A percentile compares a stretch with the other conserved stretches of the same genome.
Conservation (phyloP, 2,797 vertebrate species). For the Hemitrygon akajei region DNA sequence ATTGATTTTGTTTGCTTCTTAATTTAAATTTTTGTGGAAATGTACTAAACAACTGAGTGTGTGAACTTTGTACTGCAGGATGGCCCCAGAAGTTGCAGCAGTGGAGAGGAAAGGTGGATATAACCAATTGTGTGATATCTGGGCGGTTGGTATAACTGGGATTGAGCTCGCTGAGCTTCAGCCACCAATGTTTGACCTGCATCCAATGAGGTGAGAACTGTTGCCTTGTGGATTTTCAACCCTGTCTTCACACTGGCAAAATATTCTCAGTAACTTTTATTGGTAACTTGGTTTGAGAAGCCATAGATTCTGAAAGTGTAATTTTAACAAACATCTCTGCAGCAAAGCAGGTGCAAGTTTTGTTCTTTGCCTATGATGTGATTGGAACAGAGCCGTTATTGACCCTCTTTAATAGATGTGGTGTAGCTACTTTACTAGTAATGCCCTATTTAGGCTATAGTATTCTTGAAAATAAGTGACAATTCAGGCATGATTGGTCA, state of each 20-base stretch:
- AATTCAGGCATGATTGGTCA: neutral
- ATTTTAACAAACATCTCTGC: neutral
- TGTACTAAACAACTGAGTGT: neutral
- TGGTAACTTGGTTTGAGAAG: neutral
- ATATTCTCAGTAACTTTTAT: neutral
- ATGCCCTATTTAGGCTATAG: neutral
- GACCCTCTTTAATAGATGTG: neutral
- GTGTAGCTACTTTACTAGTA: neutral
- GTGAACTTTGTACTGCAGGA: conserved; percentile 60
- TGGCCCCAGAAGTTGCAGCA: conserved; percentile 95
- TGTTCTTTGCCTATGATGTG: neutral
- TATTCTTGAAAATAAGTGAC: neutral
- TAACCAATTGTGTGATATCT: conserved; percentile 95
- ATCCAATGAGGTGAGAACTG: conserved; percentile 80
- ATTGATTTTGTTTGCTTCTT: neutral
- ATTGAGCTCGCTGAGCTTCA: conserved; percentile 95
- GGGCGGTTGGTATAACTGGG: conserved; percentile 94
- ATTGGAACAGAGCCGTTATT: neutral
- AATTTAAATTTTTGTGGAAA: neutral
- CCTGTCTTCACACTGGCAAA: neutral
- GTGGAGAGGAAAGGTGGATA: conserved; percentile 96
- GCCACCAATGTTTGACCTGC: conserved; percentile 94
- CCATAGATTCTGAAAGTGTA: neutral
- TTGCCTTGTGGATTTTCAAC: neutral
- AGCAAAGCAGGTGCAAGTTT: neutral